A percentile compares a stretch with the other conserved stretches of the same genome.
Conservation (phyloP, 2,113 vertebrate genomes). For the Neodontobutis hainanensis region DNA sequence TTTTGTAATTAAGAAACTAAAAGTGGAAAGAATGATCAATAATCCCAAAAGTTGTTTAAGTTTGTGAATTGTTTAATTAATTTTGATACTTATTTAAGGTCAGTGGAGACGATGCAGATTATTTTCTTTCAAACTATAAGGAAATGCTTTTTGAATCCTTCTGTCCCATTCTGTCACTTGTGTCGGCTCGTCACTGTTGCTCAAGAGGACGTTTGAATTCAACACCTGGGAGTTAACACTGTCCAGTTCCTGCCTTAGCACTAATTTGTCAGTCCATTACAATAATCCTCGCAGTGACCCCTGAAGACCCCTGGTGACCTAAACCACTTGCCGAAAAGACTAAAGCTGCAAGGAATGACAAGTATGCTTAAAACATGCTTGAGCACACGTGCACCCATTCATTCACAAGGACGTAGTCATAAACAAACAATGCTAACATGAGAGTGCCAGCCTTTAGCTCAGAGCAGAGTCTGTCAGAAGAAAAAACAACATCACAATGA, state of each 20-base stretch:
- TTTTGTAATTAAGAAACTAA: no score
- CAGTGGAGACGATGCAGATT: no score
- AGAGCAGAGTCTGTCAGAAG: conserved; percentile 21
- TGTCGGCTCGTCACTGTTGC: not conserved
- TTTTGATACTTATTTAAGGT: no score
- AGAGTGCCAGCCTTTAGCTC: conserved; percentile 35
- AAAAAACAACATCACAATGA: conserved; percentile 52
- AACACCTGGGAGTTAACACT: not conserved
- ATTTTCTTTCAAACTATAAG: no score
- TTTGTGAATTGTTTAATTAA: no score
- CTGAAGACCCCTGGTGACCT: conserved; percentile 48
- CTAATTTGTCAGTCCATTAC: conserved; percentile 58
- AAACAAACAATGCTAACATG: conserved; percentile 6
- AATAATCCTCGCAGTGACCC: conserved; percentile 65
- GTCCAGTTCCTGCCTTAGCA: conserved; percentile 6
- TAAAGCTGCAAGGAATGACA: conserved; percentile 69
- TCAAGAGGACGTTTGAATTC: conserved; percentile 12
- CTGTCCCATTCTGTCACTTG: not conserved
- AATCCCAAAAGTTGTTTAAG: no score
- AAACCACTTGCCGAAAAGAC: conserved; percentile 61
- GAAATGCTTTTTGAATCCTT: not conserved
- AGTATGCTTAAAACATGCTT: conserved; percentile 55
- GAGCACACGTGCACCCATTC: conserved; percentile 13
- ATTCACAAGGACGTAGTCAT: conserved; percentile 9
- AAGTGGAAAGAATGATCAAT: no score